Base-by-base conservation (phyloP, 2,113 vertebrate species). In the Trochalopteron elliotii region DNA sequence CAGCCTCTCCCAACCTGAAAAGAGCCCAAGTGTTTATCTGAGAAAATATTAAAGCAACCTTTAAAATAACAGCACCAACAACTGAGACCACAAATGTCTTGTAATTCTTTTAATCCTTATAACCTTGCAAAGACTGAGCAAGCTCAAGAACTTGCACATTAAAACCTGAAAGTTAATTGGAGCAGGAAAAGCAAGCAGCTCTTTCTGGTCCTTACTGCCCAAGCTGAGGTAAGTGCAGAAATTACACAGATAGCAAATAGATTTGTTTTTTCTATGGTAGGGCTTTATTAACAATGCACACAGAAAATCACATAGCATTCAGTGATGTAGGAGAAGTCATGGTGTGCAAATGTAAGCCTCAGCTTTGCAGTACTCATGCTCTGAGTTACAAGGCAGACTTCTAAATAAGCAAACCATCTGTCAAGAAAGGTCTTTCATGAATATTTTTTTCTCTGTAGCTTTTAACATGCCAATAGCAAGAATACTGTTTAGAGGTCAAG, bases 131-230 rank as follows among this genome's bases (percentile, higher is more conserved):
- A 83, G n/a, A 47, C 70, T 85, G 56, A 88, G 33, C 0, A 6
- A 92, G 68, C 40, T 79, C 64, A 89, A 85, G 70, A 65, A 56
- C 15, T 59, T 78, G 40, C 60, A 76, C 86, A 79, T 96, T 95
- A 97, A 95, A 96, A 88, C 30, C 28, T 49, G 40, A 39, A 81
- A 68, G 72, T 83, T 96, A 95, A 92, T 83, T 93, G 72, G 44
- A 90, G 28, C 30, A 94, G 80, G 69, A 90, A 89, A 94, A 92
- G 31, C 64, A 75, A 92, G 85, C 67, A 77, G 50, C n/a, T 37
- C 78, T 87, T 68, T 60, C 69, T 2, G 2, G 44, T 82, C 37
- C 67, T 90, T 65, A 56, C 82, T 83, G 57, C 59, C 69, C 76
- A 68, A 63, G 67, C 45, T 87, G 57, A 89, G 24, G 65, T 65